A percentile compares a stretch with the other conserved stretches of the same genome.
Conservation (phyloP, 2,888 invertebrate species). For the Agrilus cyanescens region DNA sequence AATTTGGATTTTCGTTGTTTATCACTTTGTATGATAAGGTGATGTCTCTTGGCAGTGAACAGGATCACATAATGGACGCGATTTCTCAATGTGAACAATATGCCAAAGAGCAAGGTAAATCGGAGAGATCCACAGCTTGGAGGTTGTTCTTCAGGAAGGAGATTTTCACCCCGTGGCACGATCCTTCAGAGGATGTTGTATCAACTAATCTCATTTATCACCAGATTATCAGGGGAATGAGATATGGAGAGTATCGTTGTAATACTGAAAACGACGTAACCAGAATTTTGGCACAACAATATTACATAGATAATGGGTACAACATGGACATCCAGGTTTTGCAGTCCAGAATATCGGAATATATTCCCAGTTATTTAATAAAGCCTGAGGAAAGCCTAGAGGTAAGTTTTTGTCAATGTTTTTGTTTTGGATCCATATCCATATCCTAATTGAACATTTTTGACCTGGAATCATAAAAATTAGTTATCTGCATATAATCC, state of each 20-base stretch:
- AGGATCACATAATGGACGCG: conserved; percentile 91
- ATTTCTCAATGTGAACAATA: conserved; percentile 94
- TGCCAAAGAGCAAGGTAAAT: conserved; percentile 77
- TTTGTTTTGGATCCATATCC: too few relatives aligned
- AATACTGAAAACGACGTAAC: conserved; percentile 74
- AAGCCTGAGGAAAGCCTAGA: conserved; percentile 31
- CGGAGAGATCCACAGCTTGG: conserved; percentile 81
- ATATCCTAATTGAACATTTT: too few relatives aligned
- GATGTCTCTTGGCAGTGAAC: conserved; percentile 69
- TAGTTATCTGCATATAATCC: too few relatives aligned
- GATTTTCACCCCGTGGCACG: conserved; percentile 88
- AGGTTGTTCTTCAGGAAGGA: conserved; percentile 77
- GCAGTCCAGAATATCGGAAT: conserved; percentile 59
- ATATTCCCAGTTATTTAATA: conserved; percentile 68
- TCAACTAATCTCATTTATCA: conserved; percentile 84
- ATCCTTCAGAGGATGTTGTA: conserved; percentile 66
- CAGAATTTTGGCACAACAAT: conserved; percentile 80
- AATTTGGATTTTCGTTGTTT: conserved; percentile 86
- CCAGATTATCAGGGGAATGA: conserved; percentile 77
- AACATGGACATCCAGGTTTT: conserved; percentile 56
- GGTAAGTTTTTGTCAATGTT: neutral
- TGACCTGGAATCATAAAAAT: too few relatives aligned
- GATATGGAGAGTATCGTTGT: conserved; percentile 86
- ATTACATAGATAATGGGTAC: conserved; percentile 70
- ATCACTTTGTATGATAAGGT: conserved; percentile 82